Conservation (phyloP, 2,888 invertebrate species). For the Ornithoptera priamus region DNA sequence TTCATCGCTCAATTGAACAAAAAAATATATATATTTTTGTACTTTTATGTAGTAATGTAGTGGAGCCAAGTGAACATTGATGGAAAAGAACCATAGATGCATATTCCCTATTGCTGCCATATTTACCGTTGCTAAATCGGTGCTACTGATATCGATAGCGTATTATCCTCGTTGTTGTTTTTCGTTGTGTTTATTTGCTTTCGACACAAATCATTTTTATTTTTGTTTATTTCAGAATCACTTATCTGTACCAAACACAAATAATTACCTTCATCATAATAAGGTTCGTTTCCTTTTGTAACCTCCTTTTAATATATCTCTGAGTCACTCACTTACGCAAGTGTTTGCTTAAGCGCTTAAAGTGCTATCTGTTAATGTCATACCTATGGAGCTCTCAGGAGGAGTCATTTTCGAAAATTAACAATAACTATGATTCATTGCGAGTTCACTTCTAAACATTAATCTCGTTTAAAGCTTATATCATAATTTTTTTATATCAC, state of each 20-base stretch:
- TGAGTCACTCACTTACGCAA: constrained; percentile 50
- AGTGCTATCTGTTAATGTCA: constrained; percentile 38
- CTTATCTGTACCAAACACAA: constrained; percentile 92
- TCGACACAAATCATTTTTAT: constrained; percentile 66
- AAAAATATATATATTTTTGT: too few relatives aligned
- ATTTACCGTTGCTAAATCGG: not conserved
- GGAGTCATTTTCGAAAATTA: constrained; percentile 12
- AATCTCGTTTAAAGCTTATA: constrained; percentile 25
- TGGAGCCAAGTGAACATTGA: too few relatives aligned
- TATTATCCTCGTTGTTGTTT: constrained; percentile 58
- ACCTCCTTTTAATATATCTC: constrained; percentile 63
- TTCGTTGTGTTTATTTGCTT: constrained; percentile 81
- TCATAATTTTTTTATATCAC: constrained; percentile 10
- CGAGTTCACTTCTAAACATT: not conserved
- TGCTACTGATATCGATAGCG: constrained; percentile 1
- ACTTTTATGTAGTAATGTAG: too few relatives aligned
- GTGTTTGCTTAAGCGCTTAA: constrained; percentile 63
- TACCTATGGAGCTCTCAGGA: constrained; percentile 1
- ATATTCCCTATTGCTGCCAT: not conserved
- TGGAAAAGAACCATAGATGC: too few relatives aligned
- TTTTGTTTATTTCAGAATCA: constrained; percentile 90
- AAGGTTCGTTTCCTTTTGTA: constrained; percentile 84
- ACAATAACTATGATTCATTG: constrained; percentile 5
- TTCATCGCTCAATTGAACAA: too few relatives aligned
- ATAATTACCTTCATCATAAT: constrained; percentile 90